Percentiles rank a stretch among this genome's conserved stretches.
These are phyloP conservation scores for Glyphotaelius pellucidus DNA, from an alignment of 2,888 invertebrate genomes.

Conservation along the genomic window DNA sequence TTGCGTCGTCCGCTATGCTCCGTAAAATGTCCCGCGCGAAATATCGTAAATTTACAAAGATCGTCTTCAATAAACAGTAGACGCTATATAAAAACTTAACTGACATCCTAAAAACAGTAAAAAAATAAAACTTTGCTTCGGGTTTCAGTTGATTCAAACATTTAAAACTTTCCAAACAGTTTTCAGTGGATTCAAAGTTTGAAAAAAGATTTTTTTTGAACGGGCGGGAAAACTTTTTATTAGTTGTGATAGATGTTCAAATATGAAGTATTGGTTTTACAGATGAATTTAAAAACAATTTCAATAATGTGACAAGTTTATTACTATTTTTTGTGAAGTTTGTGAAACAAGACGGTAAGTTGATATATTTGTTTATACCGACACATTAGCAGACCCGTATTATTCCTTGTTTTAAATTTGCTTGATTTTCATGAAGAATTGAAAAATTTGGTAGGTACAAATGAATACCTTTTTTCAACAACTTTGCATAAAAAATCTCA, in stretches of 20 bases:
- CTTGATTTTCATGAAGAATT: no score
- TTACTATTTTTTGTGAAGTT: not conserved
- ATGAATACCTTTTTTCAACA: no score
- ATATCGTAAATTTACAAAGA: not conserved
- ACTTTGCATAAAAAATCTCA: no score
- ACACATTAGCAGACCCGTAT: no score
- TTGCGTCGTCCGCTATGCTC: not conserved
- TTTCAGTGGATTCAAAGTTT: not conserved
- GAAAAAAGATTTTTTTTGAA: not conserved
- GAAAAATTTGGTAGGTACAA: no score
- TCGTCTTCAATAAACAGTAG: conserved; percentile 22
- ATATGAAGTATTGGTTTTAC: not conserved
- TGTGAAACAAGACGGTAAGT: not conserved
- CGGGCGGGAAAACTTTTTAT: conserved; percentile 33
- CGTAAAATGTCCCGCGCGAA: conserved; percentile 12
- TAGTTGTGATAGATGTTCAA: conserved; percentile 6
- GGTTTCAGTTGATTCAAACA: not conserved
- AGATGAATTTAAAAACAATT: not conserved
- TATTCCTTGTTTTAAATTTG: no score
- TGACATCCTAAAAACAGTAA: not conserved
- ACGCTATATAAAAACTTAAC: not conserved
- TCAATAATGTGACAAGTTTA: not conserved
- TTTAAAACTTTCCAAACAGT: not conserved
- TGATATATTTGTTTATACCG: not conserved
- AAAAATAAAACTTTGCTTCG: not conserved